Conservation (phyloP, 2,113 vertebrate genomes). For the Dasyornis broadbenti region DNA sequence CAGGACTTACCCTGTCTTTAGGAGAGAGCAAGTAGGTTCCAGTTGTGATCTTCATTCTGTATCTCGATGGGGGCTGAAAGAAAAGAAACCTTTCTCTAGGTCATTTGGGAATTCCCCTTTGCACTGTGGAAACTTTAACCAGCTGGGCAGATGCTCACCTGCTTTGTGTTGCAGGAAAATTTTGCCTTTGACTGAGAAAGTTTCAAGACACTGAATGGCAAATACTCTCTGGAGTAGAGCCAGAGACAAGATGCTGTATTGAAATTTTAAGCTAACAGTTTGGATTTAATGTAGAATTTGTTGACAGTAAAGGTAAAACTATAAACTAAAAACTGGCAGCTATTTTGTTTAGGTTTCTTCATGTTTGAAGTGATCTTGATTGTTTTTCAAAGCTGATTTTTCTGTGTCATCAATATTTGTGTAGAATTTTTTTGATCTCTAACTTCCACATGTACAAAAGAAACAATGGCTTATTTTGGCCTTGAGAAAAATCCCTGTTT, state of each 20-base stretch:
- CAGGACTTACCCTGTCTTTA: not conserved
- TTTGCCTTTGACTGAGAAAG: not conserved
- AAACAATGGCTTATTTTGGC: not conserved
- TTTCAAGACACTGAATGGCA: not conserved
- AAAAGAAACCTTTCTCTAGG: not conserved
- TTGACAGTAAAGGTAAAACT: not conserved
- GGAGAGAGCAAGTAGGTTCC: not conserved
- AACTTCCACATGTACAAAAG: not conserved
- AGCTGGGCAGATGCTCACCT: not conserved
- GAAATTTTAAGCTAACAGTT: not conserved
- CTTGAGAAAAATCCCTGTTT: not conserved
- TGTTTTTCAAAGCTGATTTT: not conserved
- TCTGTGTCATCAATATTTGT: not conserved
- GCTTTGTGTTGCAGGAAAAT: not conserved
- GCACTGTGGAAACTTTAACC: not conserved
- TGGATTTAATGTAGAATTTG: not conserved
- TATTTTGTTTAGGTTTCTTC: not conserved
- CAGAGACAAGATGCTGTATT: not conserved
- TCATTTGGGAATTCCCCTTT: not conserved
- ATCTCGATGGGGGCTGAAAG: not conserved
- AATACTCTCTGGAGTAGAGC: not conserved
- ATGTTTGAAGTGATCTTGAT: not conserved
- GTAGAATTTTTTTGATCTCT: not conserved
- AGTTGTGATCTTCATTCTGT: not conserved
- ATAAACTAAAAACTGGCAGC: not conserved